Conservation (phyloP, 2,797 vertebrate species). For the Coluber constrictor region DNA sequence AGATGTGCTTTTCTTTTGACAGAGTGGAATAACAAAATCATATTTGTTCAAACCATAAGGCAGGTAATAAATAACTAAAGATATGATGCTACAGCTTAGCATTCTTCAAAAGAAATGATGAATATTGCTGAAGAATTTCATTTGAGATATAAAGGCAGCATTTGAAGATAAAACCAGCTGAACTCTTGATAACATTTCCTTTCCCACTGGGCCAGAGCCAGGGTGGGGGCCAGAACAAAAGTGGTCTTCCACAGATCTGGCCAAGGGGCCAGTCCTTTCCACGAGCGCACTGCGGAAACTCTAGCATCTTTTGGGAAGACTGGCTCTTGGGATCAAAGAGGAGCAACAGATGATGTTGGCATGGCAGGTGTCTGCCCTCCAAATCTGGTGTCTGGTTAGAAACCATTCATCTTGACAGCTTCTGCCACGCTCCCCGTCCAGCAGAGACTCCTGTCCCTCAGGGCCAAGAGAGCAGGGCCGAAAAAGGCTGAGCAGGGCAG, state of each 20-base stretch:
- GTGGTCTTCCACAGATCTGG: conserved; percentile 3
- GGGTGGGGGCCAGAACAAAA: conserved; percentile 48
- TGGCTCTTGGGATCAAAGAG: not conserved
- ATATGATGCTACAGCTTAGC: conserved; percentile 56
- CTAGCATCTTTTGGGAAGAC: not conserved
- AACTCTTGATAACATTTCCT: conserved; percentile 50
- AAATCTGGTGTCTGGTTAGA: not conserved
- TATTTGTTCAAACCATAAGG: conserved; percentile 73
- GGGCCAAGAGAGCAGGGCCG: no score
- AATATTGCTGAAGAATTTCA: conserved; percentile 68
- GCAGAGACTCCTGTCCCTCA: not conserved
- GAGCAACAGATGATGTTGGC: not conserved
- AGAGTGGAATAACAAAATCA: conserved; percentile 72
- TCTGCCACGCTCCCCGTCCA: not conserved
- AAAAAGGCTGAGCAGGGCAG: not conserved
- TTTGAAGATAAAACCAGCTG: conserved; percentile 69
- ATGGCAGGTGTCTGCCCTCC: not conserved
- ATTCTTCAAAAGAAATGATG: conserved; percentile 55
- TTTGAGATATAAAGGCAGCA: conserved; percentile 67
- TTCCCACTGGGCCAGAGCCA: conserved; percentile 44
- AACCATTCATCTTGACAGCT: not conserved
- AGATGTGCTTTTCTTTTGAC: conserved; percentile 73
- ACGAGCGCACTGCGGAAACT: not conserved
- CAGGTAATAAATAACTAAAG: conserved; percentile 75
- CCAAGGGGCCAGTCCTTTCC: not conserved